Conservation (phyloP, 2,888 invertebrate genomes). For the Noctuana brunneofusca region DNA sequence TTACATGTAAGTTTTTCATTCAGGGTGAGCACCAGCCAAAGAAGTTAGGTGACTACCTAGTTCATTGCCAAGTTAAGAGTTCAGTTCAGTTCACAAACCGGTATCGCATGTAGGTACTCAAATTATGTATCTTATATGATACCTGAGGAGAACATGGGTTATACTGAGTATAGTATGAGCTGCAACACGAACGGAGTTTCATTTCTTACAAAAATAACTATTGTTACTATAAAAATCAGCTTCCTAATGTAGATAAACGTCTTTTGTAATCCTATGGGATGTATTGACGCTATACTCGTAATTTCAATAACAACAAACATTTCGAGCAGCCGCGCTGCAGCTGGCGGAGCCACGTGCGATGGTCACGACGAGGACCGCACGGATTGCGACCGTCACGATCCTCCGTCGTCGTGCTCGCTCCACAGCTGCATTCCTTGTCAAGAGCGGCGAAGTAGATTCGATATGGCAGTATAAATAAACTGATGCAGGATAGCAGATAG, state of each 20-base stretch:
- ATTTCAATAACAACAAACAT: slow-evolving; percentile 56
- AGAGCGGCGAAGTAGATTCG: neutral
- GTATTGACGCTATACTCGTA: slow-evolving; percentile 53
- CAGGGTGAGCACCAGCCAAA: no score
- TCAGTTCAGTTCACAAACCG: slow-evolving; percentile 31
- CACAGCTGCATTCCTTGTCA: slow-evolving; percentile 23
- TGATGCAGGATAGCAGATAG: no score
- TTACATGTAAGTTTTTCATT: no score
- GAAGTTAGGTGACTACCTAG: no score
- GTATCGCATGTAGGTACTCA: neutral
- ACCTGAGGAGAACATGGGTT: no score
- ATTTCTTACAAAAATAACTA: no score
- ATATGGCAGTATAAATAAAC: neutral
- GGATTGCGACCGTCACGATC: slow-evolving; percentile 43
- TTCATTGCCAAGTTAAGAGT: slow-evolving; percentile 34
- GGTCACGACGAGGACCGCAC: slow-evolving; percentile 56
- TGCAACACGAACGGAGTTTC: no score
- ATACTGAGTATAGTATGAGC: no score
- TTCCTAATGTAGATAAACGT: no score
- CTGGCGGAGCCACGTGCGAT: slow-evolving; percentile 64
- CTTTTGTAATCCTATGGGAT: neutral
- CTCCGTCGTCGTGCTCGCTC: slow-evolving; percentile 12
- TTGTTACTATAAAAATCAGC: no score
- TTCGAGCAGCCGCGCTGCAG: slow-evolving; percentile 41
- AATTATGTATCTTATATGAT: no score